phyloP scores from a whole-genome alignment of 2,888 invertebrate species.

The Lasioglossum figueresi region DNA sequence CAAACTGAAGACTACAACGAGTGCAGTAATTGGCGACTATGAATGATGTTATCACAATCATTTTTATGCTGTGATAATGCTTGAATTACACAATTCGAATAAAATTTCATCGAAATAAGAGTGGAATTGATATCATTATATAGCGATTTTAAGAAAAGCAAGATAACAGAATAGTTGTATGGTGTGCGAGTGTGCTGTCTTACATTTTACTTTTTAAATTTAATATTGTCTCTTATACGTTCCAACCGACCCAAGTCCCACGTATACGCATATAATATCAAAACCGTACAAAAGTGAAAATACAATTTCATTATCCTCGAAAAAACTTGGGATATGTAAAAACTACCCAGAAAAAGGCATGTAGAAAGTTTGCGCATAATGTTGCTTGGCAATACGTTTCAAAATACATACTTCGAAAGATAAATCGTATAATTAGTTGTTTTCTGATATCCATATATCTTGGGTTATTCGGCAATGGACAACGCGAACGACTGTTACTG shows the following conservation, averaged over 20 bases:
- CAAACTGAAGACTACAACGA: background rate
- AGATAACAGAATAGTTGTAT: background rate
- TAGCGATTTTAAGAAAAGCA: background rate
- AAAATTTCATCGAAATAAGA: background rate
- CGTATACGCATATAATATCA: conserved; percentile 56
- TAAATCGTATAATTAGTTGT: conserved; percentile 31
- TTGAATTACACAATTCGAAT: background rate
- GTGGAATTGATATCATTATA: background rate
- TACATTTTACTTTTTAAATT: background rate
- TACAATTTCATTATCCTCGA: conserved; percentile 59
- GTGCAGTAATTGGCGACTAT: background rate
- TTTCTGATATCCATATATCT: conserved; percentile 17
- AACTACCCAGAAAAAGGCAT: conserved; percentile 35
- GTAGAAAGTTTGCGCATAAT: conserved; percentile 50
- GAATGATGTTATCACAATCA: background rate
- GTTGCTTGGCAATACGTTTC: conserved; percentile 53
- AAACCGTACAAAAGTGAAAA: conserved; percentile 76
- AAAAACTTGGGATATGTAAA: conserved; percentile 64
- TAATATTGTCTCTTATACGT: conserved; percentile 6
- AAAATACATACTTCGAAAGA: conserved; percentile 37
- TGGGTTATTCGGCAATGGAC: conserved; percentile 29
- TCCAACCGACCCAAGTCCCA: conserved; percentile 14
- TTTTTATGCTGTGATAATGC: background rate
- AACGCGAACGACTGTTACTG: conserved; percentile 24
- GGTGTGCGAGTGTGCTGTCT: background rate